Base-by-base conservation (phyloP, 2,888 invertebrate species). In the Halictus ligatus region DNA sequence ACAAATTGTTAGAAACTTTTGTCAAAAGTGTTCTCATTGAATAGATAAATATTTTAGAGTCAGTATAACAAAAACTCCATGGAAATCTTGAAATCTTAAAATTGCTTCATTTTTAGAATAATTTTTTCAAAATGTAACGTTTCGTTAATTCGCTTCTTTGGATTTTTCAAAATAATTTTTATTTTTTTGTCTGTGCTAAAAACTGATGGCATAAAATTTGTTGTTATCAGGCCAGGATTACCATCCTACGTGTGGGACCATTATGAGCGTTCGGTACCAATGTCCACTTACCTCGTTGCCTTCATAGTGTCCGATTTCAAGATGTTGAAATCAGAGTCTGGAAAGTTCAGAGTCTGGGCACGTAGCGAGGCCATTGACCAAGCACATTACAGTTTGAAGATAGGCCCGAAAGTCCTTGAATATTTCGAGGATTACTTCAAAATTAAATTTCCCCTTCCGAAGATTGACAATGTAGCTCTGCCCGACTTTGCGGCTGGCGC, bases 221-320 rank as follows among this genome's bases (percentile, higher is more conserved):
- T 46, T 75, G 54, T 67, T 43, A 35, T 40, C 94, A 97, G 97
- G 29, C 95, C 96, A 58, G 95, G 95, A 1, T 90, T 97, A 15
- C 95, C 96, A 5, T 96, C 96, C 77, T 98, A 97, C 95, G 96
- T 96, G 0, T 98, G 97, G 97, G 98, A 98, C 92, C 96, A 97
- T 90, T 98, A 97, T 93, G 96, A 97, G 15, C 97, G 97, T 91
- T 97, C 98, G 0, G 95, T 98, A 0, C 89, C 90, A 25, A 99
- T 99, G 99, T 98, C 98, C 1, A 99, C 99, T 0, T 99, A 99
- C 94, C 95, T 99, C 75, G 97, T 99, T 0, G 99, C 99, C 0
- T 98, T 97, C 94, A 96, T 98, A 58, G 96, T 98, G 0, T 97
- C 98, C 78, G 97, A 98, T 93, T 98, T 98, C 92, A 95, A 96